Percentiles rank a stretch among this genome's conserved stretches.
These are phyloP conservation scores for Champsocephalus gunnari DNA, from an alignment of 2,797 vertebrate genomes.

Conservation along the genomic window DNA sequence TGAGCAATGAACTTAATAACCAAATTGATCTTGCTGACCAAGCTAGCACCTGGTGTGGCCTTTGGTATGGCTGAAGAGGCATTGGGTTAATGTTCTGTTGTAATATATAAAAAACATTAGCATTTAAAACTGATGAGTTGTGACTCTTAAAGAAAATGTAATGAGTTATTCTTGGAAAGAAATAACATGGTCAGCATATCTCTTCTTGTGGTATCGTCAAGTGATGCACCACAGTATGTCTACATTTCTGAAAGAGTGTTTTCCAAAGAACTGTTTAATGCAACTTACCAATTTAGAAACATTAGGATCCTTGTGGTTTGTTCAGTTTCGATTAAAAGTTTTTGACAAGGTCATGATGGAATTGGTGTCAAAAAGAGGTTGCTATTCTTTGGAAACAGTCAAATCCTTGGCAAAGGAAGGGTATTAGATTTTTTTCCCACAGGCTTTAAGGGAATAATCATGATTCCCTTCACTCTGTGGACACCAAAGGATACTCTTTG, in stretches of 20 bases:
- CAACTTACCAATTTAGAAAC: constrained; percentile 15
- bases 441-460: constrained; percentile 36
- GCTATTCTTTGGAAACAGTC: constrained; percentile 25
- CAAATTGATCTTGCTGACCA: background rate
- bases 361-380: constrained; percentile 29
- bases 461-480: constrained; percentile 48
- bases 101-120: background rate
- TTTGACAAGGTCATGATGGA: constrained; percentile 5
- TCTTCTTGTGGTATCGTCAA: constrained; percentile 26
- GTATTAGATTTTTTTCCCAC: constrained; percentile 25
- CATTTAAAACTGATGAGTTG: background rate
- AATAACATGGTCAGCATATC: background rate
- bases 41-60: background rate
- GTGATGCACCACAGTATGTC: constrained; percentile 9
- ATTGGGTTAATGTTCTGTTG: constrained; percentile 6
- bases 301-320: constrained; percentile 14
- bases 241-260: constrained; percentile 23
- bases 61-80: background rate
- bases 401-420: constrained; percentile 12
- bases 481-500: constrained; percentile 59
- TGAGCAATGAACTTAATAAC: background rate
- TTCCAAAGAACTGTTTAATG: constrained; percentile 38
- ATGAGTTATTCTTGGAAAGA: constrained; percentile 10
- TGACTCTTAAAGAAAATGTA: background rate
- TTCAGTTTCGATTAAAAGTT: constrained; percentile 39